phyloP scores from a whole-genome alignment of 1,140 invertebrate species.

The Vanessa atalanta region DNA sequence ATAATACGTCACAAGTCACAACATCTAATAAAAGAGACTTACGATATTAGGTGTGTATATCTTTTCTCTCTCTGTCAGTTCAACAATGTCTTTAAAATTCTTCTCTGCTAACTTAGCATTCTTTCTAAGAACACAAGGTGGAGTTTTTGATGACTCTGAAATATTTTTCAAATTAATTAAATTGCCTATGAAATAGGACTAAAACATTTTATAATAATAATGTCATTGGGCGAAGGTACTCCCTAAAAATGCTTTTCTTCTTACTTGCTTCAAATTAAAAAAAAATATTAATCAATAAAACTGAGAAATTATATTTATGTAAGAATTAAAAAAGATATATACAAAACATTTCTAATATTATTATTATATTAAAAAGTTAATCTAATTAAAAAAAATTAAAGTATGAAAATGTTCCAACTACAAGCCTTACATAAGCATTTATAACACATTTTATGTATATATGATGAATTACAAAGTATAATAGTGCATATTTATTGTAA shows the following conservation, averaged over 20 bases:
- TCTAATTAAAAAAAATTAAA: too few relatives aligned
- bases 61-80: conserved; percentile 70
- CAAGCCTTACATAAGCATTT: not conserved
- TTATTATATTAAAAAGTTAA: too few relatives aligned
- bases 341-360: too few relatives aligned
- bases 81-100: conserved; percentile 66
- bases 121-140: conserved; percentile 69
- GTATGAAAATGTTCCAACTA: not conserved
- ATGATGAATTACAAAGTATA: not conserved
- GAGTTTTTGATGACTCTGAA: conserved; percentile 69
- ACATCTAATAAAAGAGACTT: conserved; percentile 31
- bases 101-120: conserved; percentile 65
- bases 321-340: too few relatives aligned
- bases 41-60: conserved; percentile 63
- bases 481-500: too few relatives aligned
- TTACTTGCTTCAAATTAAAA: too few relatives aligned
- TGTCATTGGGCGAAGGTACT: too few relatives aligned
- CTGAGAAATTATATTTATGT: too few relatives aligned
- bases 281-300: too few relatives aligned
- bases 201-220: not conserved
- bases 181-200: not conserved
- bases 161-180: conserved; percentile 7
- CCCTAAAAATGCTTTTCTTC: too few relatives aligned
- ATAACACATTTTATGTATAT: not conserved
- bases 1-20: not conserved